phyloP scores from a whole-genome alignment of 1,140 invertebrate species.

The Drosophila rufa region DNA sequence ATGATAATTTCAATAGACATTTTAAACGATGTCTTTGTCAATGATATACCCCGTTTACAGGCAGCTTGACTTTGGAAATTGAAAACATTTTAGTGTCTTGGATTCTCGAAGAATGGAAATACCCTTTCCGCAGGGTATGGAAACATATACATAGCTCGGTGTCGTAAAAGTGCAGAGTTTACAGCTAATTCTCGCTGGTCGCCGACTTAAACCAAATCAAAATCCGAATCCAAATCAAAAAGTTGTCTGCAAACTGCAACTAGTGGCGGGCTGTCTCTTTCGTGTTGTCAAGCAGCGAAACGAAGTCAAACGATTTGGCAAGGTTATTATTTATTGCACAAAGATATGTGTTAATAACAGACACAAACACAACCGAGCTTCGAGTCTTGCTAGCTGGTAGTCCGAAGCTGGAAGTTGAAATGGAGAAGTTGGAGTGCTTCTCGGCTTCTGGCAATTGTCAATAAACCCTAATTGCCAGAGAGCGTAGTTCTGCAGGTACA shows the following conservation, averaged over 20 bases:
- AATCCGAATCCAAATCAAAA: conserved; percentile 34
- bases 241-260: conserved; percentile 28
- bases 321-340: conserved; percentile 81
- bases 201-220: conserved; percentile 1
- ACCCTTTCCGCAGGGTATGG: neutral
- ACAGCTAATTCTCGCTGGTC: conserved; percentile 38
- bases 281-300: conserved; percentile 64
- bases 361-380: conserved; percentile 23
- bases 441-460: conserved; percentile 33
- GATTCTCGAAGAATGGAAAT: neutral
- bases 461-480: conserved; percentile 43
- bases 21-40: no score
- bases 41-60: no score
- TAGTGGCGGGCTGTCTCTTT: conserved; percentile 25
- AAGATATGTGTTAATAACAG: conserved; percentile 74
- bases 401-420: neutral
- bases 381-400: conserved; percentile 1
- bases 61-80: no score
- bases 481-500: conserved; percentile 39
- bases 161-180: conserved; percentile 54
- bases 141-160: conserved; percentile 24
- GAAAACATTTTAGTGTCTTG: no score
- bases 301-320: conserved; percentile 75
- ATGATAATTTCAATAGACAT: no score
- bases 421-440: conserved; percentile 1